phyloP scores from a whole-genome alignment of 2,888 invertebrate species.

The Liodrosophila aerea region DNA sequence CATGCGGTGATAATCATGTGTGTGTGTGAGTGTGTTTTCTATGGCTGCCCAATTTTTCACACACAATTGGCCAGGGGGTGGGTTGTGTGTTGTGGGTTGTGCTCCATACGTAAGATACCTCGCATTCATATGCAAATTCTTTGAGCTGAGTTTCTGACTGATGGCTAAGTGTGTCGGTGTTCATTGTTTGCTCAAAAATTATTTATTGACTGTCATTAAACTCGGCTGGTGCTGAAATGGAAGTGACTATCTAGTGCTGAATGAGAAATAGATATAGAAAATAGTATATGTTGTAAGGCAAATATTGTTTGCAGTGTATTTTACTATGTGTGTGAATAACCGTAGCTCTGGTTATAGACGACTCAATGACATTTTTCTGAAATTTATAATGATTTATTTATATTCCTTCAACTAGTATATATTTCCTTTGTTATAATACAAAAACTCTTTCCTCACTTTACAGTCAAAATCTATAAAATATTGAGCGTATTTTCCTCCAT shows the following conservation, averaged over 20 bases:
- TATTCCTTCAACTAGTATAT: too few relatives aligned
- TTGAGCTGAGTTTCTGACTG: slow-evolving; percentile 11
- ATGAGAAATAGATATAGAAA: background rate
- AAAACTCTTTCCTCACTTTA: too few relatives aligned
- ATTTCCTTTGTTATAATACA: too few relatives aligned
- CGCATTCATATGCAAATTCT: slow-evolving; percentile 55
- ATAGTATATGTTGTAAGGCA: too few relatives aligned
- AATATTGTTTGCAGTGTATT: too few relatives aligned
- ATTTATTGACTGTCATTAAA: slow-evolving; percentile 43
- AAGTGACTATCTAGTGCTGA: background rate
- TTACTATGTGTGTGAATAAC: too few relatives aligned
- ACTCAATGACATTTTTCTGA: too few relatives aligned
- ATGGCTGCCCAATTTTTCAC: slow-evolving; percentile 54
- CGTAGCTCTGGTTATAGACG: too few relatives aligned
- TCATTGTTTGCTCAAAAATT: slow-evolving; percentile 42
- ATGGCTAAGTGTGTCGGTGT: slow-evolving; percentile 45
- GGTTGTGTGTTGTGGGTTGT: too few relatives aligned
- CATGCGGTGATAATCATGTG: slow-evolving; percentile 44
- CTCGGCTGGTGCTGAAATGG: background rate
- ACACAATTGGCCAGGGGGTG: slow-evolving; percentile 30
- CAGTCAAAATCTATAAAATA: too few relatives aligned
- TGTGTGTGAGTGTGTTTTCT: slow-evolving; percentile 47
- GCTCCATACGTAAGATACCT: slow-evolving; percentile 25
- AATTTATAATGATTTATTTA: too few relatives aligned
- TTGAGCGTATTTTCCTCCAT: too few relatives aligned